Evolutionary conservation across 1,140 invertebrate species (phyloP), one percentile per base, ranked within the genome.

Genomic region (Temnothorax curvispinosus): DNA sequence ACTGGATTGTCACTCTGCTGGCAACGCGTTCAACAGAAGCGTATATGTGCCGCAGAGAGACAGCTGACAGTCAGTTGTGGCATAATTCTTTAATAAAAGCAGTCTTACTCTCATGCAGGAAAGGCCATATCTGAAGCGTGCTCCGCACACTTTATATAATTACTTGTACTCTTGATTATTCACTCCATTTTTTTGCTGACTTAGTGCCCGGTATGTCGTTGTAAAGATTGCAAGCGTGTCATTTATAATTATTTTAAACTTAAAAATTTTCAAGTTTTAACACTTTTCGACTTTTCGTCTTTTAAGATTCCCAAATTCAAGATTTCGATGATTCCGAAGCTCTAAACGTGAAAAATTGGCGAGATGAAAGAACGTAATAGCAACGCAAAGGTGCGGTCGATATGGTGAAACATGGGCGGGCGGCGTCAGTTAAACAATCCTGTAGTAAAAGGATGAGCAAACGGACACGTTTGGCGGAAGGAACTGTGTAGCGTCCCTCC

Each of bases 401-500:
- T 84, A 74, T 60, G 54, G 54, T 84, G 80, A 84, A 84, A 84
- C 69, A 84, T 74, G 80, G 69, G 78, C 78, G 78, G 65, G 65
- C 3, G 35, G 64, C 18, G 21, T 65, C 77, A 41, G 41, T 84
- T 84, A 84, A 84, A 84, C 80, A 74, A 84, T 84, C 62, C 80
- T 27, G 15, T 65, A 21, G 50, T 38, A 50, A 77, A 74, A 67
- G 78, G 84, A 71, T 69, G 56, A 58, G 67, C 72, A 74, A 82
- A 87, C 84, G 87, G 86, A 90, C 86, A 87, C 65, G 86, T 86
- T 87, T 87, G 90, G 90, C 91, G 91, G 90, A 91, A 92, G 89
- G 86, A 92, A 92, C 81, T 85, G 78, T 85, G 76, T 72, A 86
- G 85, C 92, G 91, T 94, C 92, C 90, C 91, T 89, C 88, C 75